Base-by-base conservation (phyloP, 37 sponge, comb jelly and placozoan genomes). In the Bolinopsis microptera region DNA sequence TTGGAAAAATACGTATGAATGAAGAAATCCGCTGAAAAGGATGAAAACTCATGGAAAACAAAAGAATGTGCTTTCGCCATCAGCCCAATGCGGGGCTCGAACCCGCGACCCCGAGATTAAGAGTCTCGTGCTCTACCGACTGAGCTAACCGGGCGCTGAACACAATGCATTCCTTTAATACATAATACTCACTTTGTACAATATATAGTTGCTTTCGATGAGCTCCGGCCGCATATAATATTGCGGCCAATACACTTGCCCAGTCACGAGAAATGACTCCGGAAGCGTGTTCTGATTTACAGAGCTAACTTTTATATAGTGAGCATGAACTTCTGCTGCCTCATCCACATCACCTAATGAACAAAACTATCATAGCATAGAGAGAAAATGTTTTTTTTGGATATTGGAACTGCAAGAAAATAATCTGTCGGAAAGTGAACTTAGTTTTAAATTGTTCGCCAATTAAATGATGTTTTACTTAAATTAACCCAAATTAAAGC, bases 181-280 rank as follows among this genome's bases (percentile, higher is more conserved):
- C n/a, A n/a, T n/a, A n/a, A n/a, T 35, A 83, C 94, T 61, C 31
- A 97, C 97, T 92, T 94, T 94, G 92, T 97, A 96, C 18, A 98
- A 93, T 68, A 97, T 95, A 93, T 97, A 96, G 35, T 96, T 97
- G 95, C 97, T 97, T 94, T 98, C 99, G 8, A 94, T 93, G 69
- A 98, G 96, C 94, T 98, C 99, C 8, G 99, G 99, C 30, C 99
- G 72, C 68, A 98, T 95, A 9, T 95, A 96, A 82, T 98, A 97
- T 34, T 96, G 96, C 1, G 94, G 94, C 99, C 99, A 98, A 92
- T 96, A 94, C 67, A 96, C 95, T 35, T 93, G 94, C 39, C 94
- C 93, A 90, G 97, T 96, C 25, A 96, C 32, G 24, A 95, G 96
- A 93, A 96, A 97, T 3, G 99, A 96, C 95, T 97, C 92, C 0